Conservation (phyloP, 2,797 vertebrate genomes). For the Zenarchopterus dispar region DNA sequence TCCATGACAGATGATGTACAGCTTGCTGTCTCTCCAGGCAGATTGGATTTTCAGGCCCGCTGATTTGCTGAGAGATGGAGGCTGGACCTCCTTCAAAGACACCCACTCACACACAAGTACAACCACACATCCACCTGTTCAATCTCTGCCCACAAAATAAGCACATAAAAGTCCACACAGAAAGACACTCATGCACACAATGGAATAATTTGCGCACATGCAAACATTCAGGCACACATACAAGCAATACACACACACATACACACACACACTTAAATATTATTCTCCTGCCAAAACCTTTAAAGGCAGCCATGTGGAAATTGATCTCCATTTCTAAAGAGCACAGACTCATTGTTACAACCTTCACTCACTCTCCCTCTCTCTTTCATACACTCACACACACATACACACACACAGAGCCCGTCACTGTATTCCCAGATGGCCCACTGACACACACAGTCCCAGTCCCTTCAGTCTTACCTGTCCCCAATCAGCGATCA, state of each 20-base stretch:
- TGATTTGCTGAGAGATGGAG: conserved; percentile 84
- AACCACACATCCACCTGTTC: conserved; percentile 41
- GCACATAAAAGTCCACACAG: conserved; percentile 45
- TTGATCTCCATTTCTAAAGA: conserved; percentile 74
- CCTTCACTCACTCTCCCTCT: conserved; percentile 27
- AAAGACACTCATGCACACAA: conserved; percentile 19
- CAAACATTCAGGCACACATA: conserved; percentile 5
- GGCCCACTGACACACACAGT: conserved; percentile 57
- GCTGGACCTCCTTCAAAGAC: conserved; percentile 70
- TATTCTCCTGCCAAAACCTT: conserved; percentile 69
- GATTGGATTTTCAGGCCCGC: conserved; percentile 87
- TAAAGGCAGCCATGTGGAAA: conserved; percentile 77
- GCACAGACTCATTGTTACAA: conserved; percentile 77
- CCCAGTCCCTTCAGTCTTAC: conserved; percentile 63
- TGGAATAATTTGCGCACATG: conserved; percentile 21
- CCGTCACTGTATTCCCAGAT: conserved; percentile 62
- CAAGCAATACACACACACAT: conserved; percentile 17
- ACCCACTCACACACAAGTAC: conserved; percentile 28
- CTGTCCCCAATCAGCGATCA: conserved; percentile 65
- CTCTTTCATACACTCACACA: neutral
- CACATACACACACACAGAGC: neutral
- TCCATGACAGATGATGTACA: conserved; percentile 85
- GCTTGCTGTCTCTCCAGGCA: conserved; percentile 83
- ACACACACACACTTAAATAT: conserved; percentile 41
- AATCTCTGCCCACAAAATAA: conserved; percentile 43